These are phyloP conservation scores for Phyllostomus hastatus DNA, from an alignment of 2,113 vertebrate species.

Conservation along the genomic window DNA sequence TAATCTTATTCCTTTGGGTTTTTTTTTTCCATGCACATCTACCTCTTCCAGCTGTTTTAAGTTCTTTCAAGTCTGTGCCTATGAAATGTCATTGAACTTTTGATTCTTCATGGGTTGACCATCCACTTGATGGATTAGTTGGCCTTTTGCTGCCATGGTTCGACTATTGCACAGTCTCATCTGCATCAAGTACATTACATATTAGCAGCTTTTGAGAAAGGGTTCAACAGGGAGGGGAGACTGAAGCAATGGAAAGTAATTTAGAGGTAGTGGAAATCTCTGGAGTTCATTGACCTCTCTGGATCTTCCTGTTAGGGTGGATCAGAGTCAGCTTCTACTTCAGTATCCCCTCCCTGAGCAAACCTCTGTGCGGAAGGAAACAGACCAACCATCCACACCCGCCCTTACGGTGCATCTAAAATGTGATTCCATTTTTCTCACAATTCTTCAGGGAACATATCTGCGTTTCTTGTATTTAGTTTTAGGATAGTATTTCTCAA, in stretches of 20 bases:
- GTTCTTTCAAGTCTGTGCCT: conserved; percentile 56
- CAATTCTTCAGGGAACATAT: conserved; percentile 20
- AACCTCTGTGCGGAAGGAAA: background rate
- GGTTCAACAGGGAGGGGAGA: background rate
- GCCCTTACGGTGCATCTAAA: background rate
- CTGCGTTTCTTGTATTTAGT: background rate
- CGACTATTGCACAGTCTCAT: background rate
- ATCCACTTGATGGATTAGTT: background rate
- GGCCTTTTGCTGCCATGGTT: background rate
- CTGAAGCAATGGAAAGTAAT: background rate
- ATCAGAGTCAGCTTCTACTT: background rate
- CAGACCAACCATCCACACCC: background rate
- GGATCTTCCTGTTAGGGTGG: background rate
- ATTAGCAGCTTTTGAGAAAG: background rate
- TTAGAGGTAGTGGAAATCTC: background rate
- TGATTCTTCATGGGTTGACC: background rate
- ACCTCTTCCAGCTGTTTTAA: conserved; percentile 58
- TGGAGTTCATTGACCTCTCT: background rate
- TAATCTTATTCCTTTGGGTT: background rate
- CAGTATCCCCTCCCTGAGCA: background rate
- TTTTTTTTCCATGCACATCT: background rate
- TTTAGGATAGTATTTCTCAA: conserved; percentile 6
- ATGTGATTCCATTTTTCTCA: conserved; percentile 44
- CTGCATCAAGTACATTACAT: background rate
- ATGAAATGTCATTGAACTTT: conserved; percentile 23